Percentiles rank a stretch among this genome's conserved stretches.
Conservation (phyloP, 2,113 vertebrate species). For the Myocastor coypus region DNA sequence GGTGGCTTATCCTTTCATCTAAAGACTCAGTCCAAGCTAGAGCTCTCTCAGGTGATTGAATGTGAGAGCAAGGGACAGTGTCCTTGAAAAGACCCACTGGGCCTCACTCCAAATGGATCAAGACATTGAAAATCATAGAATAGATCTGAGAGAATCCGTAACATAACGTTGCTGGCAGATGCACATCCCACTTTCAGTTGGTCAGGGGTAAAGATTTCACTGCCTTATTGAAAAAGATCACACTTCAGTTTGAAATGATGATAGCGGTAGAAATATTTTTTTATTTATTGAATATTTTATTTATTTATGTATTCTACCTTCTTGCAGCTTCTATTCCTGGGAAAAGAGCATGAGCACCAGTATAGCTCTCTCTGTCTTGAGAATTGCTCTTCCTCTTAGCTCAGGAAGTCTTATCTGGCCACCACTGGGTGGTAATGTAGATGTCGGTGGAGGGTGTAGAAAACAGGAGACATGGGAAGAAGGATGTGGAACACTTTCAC, state of each 20-base stretch:
- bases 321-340: background rate
- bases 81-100: background rate
- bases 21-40: background rate
- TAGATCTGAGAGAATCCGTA: background rate
- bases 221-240: background rate
- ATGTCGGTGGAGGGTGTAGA: background rate
- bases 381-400: background rate
- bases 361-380: background rate
- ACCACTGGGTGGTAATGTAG: background rate
- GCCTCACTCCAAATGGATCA: background rate
- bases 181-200: background rate
- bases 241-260: background rate
- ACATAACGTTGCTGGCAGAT: background rate
- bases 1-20: constrained; percentile 37
- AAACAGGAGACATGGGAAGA: background rate
- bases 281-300: background rate
- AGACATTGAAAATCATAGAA: background rate
- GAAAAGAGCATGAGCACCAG: background rate
- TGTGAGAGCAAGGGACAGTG: background rate
- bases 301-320: constrained; percentile 9
- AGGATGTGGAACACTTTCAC: background rate
- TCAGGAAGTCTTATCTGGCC: background rate
- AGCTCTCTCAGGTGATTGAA: background rate
- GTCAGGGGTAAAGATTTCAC: background rate
- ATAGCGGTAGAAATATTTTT: background rate